Evolutionary conservation across 1,140 invertebrate genomes (phyloP), one percentile per base, ranked within the genome.

Genomic region (Pseudomyrmex cubaensis): DNA sequence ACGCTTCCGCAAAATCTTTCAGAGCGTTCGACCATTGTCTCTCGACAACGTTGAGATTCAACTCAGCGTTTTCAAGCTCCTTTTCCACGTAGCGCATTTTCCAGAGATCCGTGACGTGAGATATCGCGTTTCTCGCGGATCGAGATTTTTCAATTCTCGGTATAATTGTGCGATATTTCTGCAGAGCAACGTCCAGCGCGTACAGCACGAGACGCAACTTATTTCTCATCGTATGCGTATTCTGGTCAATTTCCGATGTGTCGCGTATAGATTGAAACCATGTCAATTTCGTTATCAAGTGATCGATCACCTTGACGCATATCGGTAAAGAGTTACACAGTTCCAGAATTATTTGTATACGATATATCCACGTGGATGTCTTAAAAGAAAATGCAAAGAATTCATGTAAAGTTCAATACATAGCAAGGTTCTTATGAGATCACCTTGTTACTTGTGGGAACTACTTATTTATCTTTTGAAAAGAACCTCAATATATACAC

Each of bases 201-300:
- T 88, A 88, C 46, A 86, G 86, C 1, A 82, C 25, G 17, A 86
- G 20, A 48, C 86, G 59, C 20, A 89, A 59, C 22, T 72, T 57
- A 62, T 82, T 54, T n/a, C 66, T 50, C 22, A 66, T 7, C n/a
- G 35, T 35, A 9, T 7, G 13, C 46, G 10, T 63, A 22, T 10
- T 70, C 8, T 3, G 46, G 5, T 44, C 22, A 22, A 22, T 9
- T 2, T 76, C 22, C 25, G 1, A 1, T 2, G 67, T 2, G 5
- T n/a, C 1, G 1, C 15, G n/a, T 0, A 56, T 9, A 9, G 54
- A n/a, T n/a, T 63, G 73, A 4, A 86, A 15, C 2, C 17, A 25
- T 63, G 77, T 59, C 35, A 89, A 9, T 52, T 64, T 82, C 1
- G 4, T 12, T 9, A 63, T 77, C 46, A 89, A 50, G 63, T 84